Evolutionary conservation across 1,140 invertebrate genomes (phyloP), one percentile per base, ranked within the genome.

Genomic region (Lepidurus couesii): DNA sequence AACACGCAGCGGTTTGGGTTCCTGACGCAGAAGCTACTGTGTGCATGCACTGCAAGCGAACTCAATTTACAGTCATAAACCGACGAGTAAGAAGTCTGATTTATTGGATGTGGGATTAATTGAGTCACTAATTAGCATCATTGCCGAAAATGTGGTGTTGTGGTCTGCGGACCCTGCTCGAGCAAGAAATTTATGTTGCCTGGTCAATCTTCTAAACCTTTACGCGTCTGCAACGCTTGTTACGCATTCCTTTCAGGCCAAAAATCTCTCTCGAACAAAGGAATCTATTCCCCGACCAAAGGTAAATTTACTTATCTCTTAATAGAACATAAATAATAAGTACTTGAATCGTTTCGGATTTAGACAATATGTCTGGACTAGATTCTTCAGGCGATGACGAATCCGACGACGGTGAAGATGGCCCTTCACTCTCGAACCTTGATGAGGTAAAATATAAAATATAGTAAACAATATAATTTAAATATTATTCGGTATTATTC

Each of bases 11-110:
- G 7, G 96, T 99, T 53, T 99, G 98, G 98, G 94, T 99, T 42
- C 98, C 98, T 6, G 98, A 99, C 87, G 92, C 92, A 42, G 96
- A 98, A 84, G 97, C 98, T 8, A 88, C 90, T 47, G 90, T 92
- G 79, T 99, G 98, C 83, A 99, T 99, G 96, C 93, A 96, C 85
- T 99, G 98, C 85, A 94, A 96, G 85, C 95, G 95, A 84, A 95
- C 94, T 83, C 95, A 97, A 84, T 99, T 99, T 84, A 96, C 94
- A 78, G 91, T 99, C 76, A 89, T 99, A 79, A 98, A 98, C 84
- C 90, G 98, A 87, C 74, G 80, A 34, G 80, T 80, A 79, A 78
- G 21, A 34, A 34, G 34, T 34, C 34, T 34, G 34, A 34, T 34
- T 34, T 34, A 34, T 34, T 34, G 34, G 34, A 34, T 34, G 4